Percentiles rank a stretch among this genome's conserved stretches.
Evolutionary conservation across 2,888 invertebrate species (phyloP).

Genomic region (Lymantria monacha): DNA sequence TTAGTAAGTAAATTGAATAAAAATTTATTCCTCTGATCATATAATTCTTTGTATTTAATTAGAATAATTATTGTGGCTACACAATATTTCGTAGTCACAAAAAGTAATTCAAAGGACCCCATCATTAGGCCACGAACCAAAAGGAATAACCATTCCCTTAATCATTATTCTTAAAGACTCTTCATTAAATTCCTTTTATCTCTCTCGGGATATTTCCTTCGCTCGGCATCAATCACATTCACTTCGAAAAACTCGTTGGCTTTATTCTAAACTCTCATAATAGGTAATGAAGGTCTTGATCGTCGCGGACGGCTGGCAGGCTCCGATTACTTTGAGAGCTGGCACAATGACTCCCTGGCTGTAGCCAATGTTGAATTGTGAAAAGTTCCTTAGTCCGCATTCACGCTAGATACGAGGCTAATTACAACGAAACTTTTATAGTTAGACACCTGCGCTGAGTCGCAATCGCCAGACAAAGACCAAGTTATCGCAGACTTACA

Average conservation of each 20-base stretch:
- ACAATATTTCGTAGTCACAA: constrained; percentile 66
- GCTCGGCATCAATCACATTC: constrained; percentile 81
- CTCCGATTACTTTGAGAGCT: constrained; percentile 78
- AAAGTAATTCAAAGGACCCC: constrained; percentile 75
- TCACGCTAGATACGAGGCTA: constrained; percentile 76
- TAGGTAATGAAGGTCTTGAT: constrained; percentile 80
- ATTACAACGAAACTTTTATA: constrained; percentile 79
- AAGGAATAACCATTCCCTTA: constrained; percentile 81
- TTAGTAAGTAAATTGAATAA: not conserved
- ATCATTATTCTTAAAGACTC: constrained; percentile 82
- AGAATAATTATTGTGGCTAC: constrained; percentile 57
- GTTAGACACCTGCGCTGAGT: constrained; percentile 80
- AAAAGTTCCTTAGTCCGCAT: constrained; percentile 76
- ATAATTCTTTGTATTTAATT: constrained; percentile 49
- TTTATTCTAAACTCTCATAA: constrained; percentile 83
- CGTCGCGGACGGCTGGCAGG: constrained; percentile 71
- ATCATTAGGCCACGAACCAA: constrained; percentile 76
- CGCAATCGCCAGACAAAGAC: constrained; percentile 75
- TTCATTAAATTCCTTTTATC: constrained; percentile 83
- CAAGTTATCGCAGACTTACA: constrained; percentile 77
- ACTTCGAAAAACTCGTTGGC: constrained; percentile 81
- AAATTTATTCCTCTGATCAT: constrained; percentile 39
- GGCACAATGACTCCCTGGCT: constrained; percentile 74
- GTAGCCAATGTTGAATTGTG: constrained; percentile 75
- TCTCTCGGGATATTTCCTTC: constrained; percentile 79